Evolutionary conservation across 2,888 invertebrate species (phyloP).

Genomic region (Idaea straminata): DNA sequence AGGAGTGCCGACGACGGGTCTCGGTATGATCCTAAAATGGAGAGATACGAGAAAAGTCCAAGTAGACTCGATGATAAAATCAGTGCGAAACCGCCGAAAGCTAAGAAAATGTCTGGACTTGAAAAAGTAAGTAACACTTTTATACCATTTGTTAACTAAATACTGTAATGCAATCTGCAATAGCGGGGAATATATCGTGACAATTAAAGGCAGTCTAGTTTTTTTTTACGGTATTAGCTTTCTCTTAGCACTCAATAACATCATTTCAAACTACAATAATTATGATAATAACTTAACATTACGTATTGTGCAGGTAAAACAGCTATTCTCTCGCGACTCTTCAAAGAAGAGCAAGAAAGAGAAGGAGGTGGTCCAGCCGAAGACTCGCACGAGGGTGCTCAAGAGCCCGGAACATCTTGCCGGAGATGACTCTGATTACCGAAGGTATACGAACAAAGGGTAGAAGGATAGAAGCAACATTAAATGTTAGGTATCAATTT

Average conservation of each 20-base stretch:
- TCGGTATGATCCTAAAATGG: slow-evolving; percentile 82
- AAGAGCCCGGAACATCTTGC: slow-evolving; percentile 79
- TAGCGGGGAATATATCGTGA: too few relatives aligned
- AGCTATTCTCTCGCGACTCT: slow-evolving; percentile 85
- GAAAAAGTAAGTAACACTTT: slow-evolving; percentile 80
- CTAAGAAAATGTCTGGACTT: slow-evolving; percentile 85
- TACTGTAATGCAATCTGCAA: not conserved
- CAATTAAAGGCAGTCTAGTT: too few relatives aligned
- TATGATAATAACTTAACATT: not conserved
- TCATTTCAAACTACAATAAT: not conserved
- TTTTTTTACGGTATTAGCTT: too few relatives aligned
- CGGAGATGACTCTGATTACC: slow-evolving; percentile 68
- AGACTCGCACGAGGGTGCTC: slow-evolving; percentile 76
- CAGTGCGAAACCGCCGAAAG: slow-evolving; percentile 80
- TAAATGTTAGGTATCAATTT: too few relatives aligned
- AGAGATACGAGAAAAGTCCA: slow-evolving; percentile 79
- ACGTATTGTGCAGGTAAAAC: slow-evolving; percentile 79
- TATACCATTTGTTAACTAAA: not conserved
- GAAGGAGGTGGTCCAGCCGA: slow-evolving; percentile 78
- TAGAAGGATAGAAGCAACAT: too few relatives aligned
- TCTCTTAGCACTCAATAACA: not conserved
- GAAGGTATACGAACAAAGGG: slow-evolving; percentile 46
- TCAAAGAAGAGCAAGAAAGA: slow-evolving; percentile 85
- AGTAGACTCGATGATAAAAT: slow-evolving; percentile 73
- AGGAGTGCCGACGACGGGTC: slow-evolving; percentile 84